phyloP scores from a whole-genome alignment of 2,888 invertebrate genomes.

The Athetis lepigone region DNA sequence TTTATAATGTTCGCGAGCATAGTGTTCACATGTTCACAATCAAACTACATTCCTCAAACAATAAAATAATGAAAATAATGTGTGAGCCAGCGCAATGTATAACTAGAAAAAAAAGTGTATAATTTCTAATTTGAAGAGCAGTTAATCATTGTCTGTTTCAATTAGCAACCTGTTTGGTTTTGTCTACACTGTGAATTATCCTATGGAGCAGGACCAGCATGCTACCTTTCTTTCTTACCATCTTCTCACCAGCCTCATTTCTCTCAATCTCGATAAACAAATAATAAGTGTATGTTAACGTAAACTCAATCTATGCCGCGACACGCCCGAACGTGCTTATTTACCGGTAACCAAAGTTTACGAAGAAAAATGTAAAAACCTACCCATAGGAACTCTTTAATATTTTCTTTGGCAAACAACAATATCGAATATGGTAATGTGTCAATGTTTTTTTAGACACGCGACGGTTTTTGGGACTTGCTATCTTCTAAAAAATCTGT shows the following conservation, averaged over 20 bases:
- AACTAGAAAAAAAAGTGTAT: no score
- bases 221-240: neutral
- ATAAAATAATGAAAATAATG: no score
- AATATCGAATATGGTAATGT: constrained; percentile 27
- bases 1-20: no score
- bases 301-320: constrained; percentile 46
- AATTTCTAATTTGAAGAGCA: no score
- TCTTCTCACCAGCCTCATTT: constrained; percentile 15
- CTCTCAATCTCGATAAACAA: constrained; percentile 38
- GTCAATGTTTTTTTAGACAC: constrained; percentile 21
- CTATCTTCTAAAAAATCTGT: no score
- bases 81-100: no score
- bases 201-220: no score
- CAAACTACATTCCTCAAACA: no score
- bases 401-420: constrained; percentile 52
- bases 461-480: constrained; percentile 4
- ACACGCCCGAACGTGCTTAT: constrained; percentile 54
- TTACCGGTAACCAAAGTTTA: constrained; percentile 25
- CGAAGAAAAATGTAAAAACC: constrained; percentile 23
- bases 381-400: constrained; percentile 20
- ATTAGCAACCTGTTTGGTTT: no score
- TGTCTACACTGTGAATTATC: no score
- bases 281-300: constrained; percentile 38
- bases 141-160: no score
- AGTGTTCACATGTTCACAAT: no score